Evolutionary conservation across 1,140 invertebrate genomes (phyloP).

Genomic region (Megathymus violae): DNA sequence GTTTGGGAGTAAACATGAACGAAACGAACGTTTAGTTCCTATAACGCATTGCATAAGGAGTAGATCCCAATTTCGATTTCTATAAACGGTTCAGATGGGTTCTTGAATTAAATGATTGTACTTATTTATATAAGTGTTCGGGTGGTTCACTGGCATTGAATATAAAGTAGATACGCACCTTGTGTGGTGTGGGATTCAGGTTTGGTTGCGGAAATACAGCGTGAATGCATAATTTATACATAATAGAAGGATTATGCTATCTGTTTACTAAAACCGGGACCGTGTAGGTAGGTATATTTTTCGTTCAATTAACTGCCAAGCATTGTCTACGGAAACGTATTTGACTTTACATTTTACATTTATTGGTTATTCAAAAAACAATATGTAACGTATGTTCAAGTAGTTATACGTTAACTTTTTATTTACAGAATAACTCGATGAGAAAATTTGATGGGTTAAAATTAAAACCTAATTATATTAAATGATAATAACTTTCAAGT

Average conservation of each 20-base stretch:
- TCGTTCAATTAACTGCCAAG: not conserved
- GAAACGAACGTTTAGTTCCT: not conserved
- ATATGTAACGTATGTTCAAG: no score
- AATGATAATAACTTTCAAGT: no score
- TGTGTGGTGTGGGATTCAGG: conserved; percentile 34
- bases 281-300: not conserved
- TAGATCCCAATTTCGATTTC: conserved; percentile 22
- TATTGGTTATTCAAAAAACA: no score
- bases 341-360: no score
- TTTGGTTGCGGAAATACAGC: conserved; percentile 31
- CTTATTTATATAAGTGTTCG: conserved; percentile 1
- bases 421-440: no score
- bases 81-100: conserved; percentile 20
- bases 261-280: conserved; percentile 17
- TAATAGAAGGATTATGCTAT: conserved; percentile 31
- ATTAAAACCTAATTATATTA: no score
- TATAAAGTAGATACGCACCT: conserved; percentile 33
- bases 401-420: no score
- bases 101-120: conserved; percentile 15
- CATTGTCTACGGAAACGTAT: no score
- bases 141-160: conserved; percentile 29
- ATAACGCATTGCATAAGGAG: not conserved
- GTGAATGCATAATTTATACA: conserved; percentile 40
- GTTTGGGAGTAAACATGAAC: conserved; percentile 1
- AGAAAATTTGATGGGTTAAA: no score